These are phyloP conservation scores for Ageneiosus marmoratus DNA, from an alignment of 2,113 vertebrate genomes.

Conservation along the genomic window DNA sequence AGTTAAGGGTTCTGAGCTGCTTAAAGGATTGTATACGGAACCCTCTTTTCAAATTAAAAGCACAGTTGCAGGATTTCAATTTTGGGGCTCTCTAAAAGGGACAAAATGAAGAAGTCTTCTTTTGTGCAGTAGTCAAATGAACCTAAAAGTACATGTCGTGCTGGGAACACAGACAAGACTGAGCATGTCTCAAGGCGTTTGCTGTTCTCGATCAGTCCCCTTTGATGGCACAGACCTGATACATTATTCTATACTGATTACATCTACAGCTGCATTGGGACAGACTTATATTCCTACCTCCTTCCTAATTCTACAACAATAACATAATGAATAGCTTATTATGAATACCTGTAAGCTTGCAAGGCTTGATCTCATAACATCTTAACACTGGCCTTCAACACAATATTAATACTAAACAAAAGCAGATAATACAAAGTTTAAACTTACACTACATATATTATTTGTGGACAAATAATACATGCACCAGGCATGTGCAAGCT, in stretches of 20 bases:
- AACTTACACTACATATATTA: background rate
- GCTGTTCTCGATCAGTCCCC: background rate
- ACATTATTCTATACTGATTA: slow-evolving; percentile 11
- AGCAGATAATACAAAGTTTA: background rate
- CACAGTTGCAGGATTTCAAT: background rate
- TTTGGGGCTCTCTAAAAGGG: background rate
- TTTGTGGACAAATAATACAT: background rate
- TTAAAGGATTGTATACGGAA: background rate
- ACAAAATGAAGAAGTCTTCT: background rate
- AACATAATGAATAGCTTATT: background rate
- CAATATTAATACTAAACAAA: background rate
- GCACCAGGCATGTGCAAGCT: background rate
- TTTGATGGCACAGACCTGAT: background rate
- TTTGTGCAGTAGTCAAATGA: background rate
- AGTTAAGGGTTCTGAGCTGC: background rate
- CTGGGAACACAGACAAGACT: background rate
- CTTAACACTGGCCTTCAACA: background rate
- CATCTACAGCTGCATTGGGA: slow-evolving; percentile 24
- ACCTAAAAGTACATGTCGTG: background rate
- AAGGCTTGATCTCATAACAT: background rate
- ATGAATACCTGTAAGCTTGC: background rate
- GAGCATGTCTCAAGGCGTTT: background rate
- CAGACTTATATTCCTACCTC: background rate
- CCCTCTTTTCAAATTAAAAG: background rate
- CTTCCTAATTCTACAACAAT: background rate